Evolutionary conservation across 2,113 vertebrate species (phyloP).

Genomic region (Nestor notabilis): DNA sequence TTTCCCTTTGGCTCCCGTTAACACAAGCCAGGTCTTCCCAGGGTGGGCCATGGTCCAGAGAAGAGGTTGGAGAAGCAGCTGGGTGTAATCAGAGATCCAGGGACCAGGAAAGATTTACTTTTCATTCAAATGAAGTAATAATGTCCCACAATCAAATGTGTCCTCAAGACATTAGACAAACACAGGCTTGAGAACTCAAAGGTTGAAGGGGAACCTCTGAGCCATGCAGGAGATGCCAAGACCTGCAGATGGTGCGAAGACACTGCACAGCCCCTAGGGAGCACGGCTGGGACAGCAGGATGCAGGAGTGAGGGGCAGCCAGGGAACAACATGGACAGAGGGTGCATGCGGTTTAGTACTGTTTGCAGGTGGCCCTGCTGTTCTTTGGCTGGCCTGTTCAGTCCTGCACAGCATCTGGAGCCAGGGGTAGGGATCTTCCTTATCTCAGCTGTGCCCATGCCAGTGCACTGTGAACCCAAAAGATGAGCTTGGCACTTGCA

Average conservation of each 20-base stretch:
- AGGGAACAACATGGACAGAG: not conserved
- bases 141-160: not conserved
- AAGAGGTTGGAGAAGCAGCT: slow-evolving; percentile 49
- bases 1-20: slow-evolving; percentile 45
- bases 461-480: not conserved
- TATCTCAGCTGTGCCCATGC: not conserved
- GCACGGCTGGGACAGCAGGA: not conserved
- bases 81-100: slow-evolving; percentile 56
- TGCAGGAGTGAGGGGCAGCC: not conserved
- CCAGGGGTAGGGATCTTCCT: not conserved
- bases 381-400: not conserved
- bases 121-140: not conserved
- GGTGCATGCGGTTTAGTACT: not conserved
- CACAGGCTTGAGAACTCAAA: not conserved
- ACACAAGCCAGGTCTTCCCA: slow-evolving; percentile 51
- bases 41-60: slow-evolving; percentile 35
- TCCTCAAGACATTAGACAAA: not conserved
- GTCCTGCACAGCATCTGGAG: not conserved
- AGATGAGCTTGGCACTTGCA: not conserved
- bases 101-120: not conserved
- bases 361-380: not conserved
- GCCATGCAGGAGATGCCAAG: not conserved
- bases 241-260: not conserved
- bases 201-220: not conserved
- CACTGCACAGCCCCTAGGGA: not conserved